Evolutionary conservation across 2,888 invertebrate species (phyloP).

Genomic region (Macrosoma leucophasiata): DNA sequence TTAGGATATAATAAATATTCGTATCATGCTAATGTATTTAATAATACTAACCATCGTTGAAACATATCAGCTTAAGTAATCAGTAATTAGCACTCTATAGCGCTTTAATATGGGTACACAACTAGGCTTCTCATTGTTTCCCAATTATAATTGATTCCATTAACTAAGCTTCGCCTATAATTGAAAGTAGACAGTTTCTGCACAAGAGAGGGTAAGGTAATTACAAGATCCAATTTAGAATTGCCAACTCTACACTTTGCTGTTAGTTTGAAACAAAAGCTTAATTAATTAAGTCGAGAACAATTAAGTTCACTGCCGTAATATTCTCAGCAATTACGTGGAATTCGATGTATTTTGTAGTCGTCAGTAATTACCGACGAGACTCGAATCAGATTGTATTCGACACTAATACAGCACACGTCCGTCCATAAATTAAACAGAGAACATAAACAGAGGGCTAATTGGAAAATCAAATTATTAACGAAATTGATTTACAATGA

Average conservation of each 20-base stretch:
- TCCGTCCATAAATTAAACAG: conserved; percentile 66
- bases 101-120: conserved; percentile 36
- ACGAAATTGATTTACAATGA: too few species aligned
- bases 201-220: conserved; percentile 72
- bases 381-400: conserved; percentile 67
- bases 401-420: conserved; percentile 64
- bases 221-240: conserved; percentile 77
- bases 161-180: conserved; percentile 70
- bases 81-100: conserved; percentile 47
- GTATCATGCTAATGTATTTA: too few species aligned
- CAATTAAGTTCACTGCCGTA: conserved; percentile 74
- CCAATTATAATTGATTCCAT: conserved; percentile 71
- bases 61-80: too few species aligned
- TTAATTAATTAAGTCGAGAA: conserved; percentile 76
- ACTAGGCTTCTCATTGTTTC: conserved; percentile 55
- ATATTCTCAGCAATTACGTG: conserved; percentile 74
- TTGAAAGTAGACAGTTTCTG: conserved; percentile 72
- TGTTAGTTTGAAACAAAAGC: conserved; percentile 76
- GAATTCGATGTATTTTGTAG: conserved; percentile 72
- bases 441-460: conserved; percentile 45
- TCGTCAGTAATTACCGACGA: conserved; percentile 64
- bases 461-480: conserved; percentile 67
- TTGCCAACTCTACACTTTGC: conserved; percentile 76
- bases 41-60: too few species aligned
- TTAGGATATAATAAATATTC: too few species aligned